Evolutionary conservation across 2,797 vertebrate genomes (phyloP).

Genomic region (Dromococcyx pavoninus): DNA sequence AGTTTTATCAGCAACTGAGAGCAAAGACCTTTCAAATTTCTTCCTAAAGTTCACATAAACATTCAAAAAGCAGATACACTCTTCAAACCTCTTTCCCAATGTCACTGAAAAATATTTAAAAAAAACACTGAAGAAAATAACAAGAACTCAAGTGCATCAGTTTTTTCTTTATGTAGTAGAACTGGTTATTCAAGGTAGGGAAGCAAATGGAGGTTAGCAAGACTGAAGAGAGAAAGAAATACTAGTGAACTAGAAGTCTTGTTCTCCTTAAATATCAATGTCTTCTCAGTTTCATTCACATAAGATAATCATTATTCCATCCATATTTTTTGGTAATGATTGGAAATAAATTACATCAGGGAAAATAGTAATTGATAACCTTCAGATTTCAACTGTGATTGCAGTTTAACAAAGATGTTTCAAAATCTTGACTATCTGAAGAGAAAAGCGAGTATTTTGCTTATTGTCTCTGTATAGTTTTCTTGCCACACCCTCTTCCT

Average conservation of each 20-base stretch:
- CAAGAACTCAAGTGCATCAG: not conserved
- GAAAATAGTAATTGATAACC: not conserved
- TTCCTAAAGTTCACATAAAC: not conserved
- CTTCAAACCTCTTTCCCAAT: not conserved
- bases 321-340: not conserved
- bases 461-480: not conserved
- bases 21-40: not conserved
- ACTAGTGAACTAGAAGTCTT: not conserved
- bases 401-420: not conserved
- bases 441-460: not conserved
- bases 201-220: not conserved
- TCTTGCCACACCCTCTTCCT: not conserved
- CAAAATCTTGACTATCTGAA: not conserved
- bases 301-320: not conserved
- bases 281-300: not conserved
- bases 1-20: not conserved
- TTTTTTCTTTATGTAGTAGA: not conserved
- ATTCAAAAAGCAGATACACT: not conserved
- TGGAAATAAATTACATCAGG: not conserved
- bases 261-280: not conserved
- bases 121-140: accelerated
- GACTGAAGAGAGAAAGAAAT: not conserved
- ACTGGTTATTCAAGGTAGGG: not conserved
- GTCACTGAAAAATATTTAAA: not conserved
- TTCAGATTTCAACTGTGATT: not conserved